phyloP scores from a whole-genome alignment of 2,113 vertebrate species.

The Sorex fumeus region DNA sequence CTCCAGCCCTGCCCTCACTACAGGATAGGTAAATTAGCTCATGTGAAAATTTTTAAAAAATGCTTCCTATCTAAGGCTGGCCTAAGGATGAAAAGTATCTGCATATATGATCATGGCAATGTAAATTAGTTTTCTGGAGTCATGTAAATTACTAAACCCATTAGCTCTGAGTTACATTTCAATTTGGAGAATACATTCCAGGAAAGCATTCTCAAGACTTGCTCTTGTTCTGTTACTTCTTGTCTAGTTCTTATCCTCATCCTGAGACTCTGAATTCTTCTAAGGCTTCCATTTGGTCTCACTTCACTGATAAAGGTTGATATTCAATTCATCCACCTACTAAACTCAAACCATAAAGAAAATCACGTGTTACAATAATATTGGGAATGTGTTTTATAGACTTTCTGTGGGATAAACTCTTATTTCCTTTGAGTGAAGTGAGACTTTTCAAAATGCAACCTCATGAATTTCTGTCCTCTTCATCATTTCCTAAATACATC shows the following conservation, averaged over 20 bases:
- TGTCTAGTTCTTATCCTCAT: not conserved
- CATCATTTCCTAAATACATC: not conserved
- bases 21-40: slow-evolving; percentile 24
- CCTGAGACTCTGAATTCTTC: not conserved
- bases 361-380: not conserved
- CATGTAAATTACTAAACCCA: fast-evolving
- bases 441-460: not conserved
- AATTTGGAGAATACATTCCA: not conserved
- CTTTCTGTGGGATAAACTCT: slow-evolving; percentile 25
- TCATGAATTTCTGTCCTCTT: not conserved
- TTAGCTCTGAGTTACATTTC: slow-evolving; percentile 24
- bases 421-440: slow-evolving; percentile 38
- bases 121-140: not conserved
- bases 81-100: not conserved
- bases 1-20: too few relatives aligned
- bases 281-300: not conserved
- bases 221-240: not conserved
- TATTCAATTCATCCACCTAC: not conserved
- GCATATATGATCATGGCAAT: not conserved
- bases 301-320: not conserved
- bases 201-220: not conserved
- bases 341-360: slow-evolving; percentile 25
- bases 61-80: not conserved
- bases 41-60: not conserved
- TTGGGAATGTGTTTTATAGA: not conserved